A percentile compares a stretch with the other conserved stretches of the same genome.
These are phyloP conservation scores for Machimus rusticus DNA, from an alignment of 2,888 invertebrate genomes.

Conservation along the genomic window DNA sequence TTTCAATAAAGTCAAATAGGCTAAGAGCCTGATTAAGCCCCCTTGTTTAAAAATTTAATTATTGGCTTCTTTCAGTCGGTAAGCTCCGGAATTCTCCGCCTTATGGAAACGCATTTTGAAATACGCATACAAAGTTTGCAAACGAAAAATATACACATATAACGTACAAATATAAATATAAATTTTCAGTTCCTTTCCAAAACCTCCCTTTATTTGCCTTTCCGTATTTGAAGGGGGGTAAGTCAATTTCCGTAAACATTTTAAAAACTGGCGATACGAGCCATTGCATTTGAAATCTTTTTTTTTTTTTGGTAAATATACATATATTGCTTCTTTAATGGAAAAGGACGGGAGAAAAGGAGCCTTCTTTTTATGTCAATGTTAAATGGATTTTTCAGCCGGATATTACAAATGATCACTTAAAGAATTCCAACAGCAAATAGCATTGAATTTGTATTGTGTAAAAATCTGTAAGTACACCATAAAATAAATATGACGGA, in stretches of 20 bases:
- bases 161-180: neutral
- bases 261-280: neutral
- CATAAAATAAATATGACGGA: neutral
- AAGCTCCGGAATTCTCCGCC: neutral
- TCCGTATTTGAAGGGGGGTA: neutral
- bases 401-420: neutral
- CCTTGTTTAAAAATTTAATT: neutral
- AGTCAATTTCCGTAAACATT: neutral
- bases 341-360: neutral
- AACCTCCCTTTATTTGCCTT: neutral
- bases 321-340: neutral
- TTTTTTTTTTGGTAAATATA: neutral
- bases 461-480: neutral
- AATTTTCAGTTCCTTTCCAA: neutral
- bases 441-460: neutral
- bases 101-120: neutral
- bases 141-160: neutral
- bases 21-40: neutral
- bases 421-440: neutral
- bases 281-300: neutral
- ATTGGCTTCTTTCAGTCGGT: neutral
- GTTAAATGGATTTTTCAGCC: neutral
- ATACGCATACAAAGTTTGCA: neutral
- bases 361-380: neutral
- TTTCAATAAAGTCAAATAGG: neutral